Base-by-base conservation (phyloP, 2,113 vertebrate species). In the Phodopus roborovskii region DNA sequence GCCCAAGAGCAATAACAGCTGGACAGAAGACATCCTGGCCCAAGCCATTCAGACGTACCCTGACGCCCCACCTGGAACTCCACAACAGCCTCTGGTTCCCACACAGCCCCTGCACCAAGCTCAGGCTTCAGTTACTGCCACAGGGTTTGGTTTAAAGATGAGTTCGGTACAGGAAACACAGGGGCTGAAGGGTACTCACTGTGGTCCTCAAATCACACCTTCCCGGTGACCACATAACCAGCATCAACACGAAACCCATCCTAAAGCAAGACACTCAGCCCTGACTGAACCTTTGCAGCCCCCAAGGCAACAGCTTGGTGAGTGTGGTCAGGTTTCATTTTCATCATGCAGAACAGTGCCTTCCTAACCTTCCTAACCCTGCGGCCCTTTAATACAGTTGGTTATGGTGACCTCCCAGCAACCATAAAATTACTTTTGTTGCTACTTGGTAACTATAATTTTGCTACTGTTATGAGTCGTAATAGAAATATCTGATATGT, bases 1-100 rank as follows among this genome's bases (percentile, higher is more conserved):
- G 8, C 4, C 56, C 3, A 16, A 58, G 36, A 87, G 48, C 70
- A 17, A 1, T 0, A 2, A 36, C 6, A 2, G 39, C 90, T 12
- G 50, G 33, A 70, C 42, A 15, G 4, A 0, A 4, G 15, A 0
- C 3, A 4, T 62, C 16, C 0, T 3, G 36, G 53, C 75, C 42
- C 0, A 15, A 36, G 20, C 5, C 0, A 1, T 16, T 28, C 10
- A 0, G 48, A 33, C 15, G 28, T 71, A 13, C 8, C 42, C 92
- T 6, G 60, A 42, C 0, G 0, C 33, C 42, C 15, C 64, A 68
- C 0, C 30, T 1, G 0, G 0, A 20, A 0, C 3, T 19, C 30
- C 33, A 15, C 3, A 2, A 64, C 39, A 15, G 24, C 39, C 53
- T 94, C 83, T 26, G 1, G 0, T 11, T 71, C 58, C 3, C 5